Evolutionary conservation across 1,140 invertebrate species (phyloP).

Genomic region (Olivierus martensii): DNA sequence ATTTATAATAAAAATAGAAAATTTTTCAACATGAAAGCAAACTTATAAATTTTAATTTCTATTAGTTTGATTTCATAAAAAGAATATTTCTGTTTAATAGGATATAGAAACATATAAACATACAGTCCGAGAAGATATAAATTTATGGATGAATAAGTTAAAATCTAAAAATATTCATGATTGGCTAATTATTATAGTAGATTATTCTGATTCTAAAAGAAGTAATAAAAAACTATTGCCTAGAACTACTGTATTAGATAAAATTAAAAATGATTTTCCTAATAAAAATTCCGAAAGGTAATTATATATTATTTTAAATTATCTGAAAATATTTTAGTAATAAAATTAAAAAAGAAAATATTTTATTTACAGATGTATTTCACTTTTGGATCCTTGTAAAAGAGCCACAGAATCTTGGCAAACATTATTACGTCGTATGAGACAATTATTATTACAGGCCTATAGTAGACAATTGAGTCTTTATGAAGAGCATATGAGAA

Average conservation of each 20-base stretch:
- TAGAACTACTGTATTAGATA: constrained; percentile 78
- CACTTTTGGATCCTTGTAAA: constrained; percentile 77
- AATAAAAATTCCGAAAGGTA: constrained; percentile 69
- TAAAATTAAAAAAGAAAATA: neutral
- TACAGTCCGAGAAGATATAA: constrained; percentile 69
- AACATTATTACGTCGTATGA: constrained; percentile 60
- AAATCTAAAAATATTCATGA: constrained; percentile 59
- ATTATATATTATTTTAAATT: constrained; percentile 4
- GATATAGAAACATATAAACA: constrained; percentile 83
- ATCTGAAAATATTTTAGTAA: neutral
- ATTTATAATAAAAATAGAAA: constrained; percentile 1
- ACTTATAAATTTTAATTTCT: neutral
- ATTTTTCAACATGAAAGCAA: neutral
- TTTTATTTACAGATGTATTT: constrained; percentile 52
- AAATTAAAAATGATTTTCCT: constrained; percentile 85
- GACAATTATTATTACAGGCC: constrained; percentile 67
- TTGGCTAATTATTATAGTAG: constrained; percentile 88
- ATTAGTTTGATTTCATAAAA: neutral
- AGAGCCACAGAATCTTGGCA: constrained; percentile 80
- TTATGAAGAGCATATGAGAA: constrained; percentile 83
- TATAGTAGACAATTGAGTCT: constrained; percentile 56
- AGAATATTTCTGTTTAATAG: constrained; percentile 37
- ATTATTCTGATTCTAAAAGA: constrained; percentile 70
- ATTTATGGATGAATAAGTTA: constrained; percentile 67
- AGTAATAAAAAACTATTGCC: constrained; percentile 84